Evolutionary conservation across 2,797 vertebrate genomes (phyloP).

Genomic region (Strix occidentalis): DNA sequence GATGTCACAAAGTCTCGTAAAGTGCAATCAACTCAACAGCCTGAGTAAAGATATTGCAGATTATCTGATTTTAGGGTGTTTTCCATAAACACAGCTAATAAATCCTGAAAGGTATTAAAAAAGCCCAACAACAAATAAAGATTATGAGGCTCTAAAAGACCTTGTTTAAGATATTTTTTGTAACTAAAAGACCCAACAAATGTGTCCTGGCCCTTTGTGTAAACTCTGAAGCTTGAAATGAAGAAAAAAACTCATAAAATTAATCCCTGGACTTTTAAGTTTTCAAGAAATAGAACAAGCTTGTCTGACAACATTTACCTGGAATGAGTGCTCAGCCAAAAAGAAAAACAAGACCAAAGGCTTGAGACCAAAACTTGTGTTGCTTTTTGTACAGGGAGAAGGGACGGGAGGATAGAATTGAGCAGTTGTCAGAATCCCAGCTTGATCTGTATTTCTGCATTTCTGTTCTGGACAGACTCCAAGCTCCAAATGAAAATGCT

Average conservation of each 20-base stretch:
- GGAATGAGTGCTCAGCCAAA: background rate
- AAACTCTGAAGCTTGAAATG: background rate
- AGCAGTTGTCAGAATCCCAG: constrained; percentile 3
- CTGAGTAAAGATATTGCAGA: background rate
- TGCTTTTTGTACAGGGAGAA: background rate
- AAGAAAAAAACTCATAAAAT: background rate
- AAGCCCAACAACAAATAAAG: background rate
- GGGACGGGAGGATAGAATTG: background rate
- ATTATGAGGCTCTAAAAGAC: background rate
- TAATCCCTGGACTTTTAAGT: background rate
- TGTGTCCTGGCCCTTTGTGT: background rate
- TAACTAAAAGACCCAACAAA: background rate
- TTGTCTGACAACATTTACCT: background rate
- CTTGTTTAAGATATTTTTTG: background rate
- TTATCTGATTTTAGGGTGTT: constrained; percentile 7
- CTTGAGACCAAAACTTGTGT: background rate
- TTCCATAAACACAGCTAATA: background rate
- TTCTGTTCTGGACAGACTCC: background rate
- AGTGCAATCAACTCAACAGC: background rate
- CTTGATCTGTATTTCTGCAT: constrained; percentile 9
- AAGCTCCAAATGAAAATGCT: constrained; percentile 34
- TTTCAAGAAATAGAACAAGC: background rate
- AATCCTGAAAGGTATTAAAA: background rate
- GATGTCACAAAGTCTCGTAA: background rate
- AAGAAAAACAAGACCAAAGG: background rate